Base-by-base conservation (phyloP, 1,140 invertebrate genomes). In the Oedothorax gibbosus region DNA sequence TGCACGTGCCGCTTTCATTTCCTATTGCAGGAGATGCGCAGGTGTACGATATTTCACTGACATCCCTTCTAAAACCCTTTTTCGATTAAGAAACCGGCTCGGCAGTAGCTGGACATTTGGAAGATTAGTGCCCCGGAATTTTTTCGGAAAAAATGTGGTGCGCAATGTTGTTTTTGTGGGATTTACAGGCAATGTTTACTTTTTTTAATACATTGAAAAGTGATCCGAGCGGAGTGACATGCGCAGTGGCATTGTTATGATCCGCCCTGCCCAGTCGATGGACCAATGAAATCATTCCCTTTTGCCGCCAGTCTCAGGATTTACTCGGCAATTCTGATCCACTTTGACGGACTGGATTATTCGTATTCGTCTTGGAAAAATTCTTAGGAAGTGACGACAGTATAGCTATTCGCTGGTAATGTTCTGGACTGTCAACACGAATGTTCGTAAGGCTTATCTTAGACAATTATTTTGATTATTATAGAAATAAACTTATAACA, bases 261-360 rank as follows among this genome's bases (percentile, higher is more conserved):
- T 84, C 72, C 72, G 76, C 72, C 81, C 81, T 64, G 11, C 49
- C 68, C 60, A 65, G 72, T 72, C 71, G 71, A 75, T 84, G 14
- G 81, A 20, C 81, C 81, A 84, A 84, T 84, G 20, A 60, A 53
- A 51, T 49, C 12, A 6, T 20, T 62, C 15, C 50, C n/a, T 75
- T 84, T 84, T 84, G 64, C 81, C 81, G 81, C 81, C 72, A 84
- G 62, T 84, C 71, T 75, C 51, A 64, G 81, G 64, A 82, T 69
- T 73, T 53, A 35, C 35, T 35, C 18, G 2, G 57, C 50, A 69
- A 65, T 56, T 57, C 60, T 66, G 60, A 71, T 84, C 57, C 60
- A n/a, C 60, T 51, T 72, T 35, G 18, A 75, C 35, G 35, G 35
- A 35, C 35, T 35, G 35, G 35, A 35, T 35, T 35, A 5, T 35